These are phyloP conservation scores for Idaea biselata DNA, from an alignment of 2,888 invertebrate genomes.

Conservation along the genomic window DNA sequence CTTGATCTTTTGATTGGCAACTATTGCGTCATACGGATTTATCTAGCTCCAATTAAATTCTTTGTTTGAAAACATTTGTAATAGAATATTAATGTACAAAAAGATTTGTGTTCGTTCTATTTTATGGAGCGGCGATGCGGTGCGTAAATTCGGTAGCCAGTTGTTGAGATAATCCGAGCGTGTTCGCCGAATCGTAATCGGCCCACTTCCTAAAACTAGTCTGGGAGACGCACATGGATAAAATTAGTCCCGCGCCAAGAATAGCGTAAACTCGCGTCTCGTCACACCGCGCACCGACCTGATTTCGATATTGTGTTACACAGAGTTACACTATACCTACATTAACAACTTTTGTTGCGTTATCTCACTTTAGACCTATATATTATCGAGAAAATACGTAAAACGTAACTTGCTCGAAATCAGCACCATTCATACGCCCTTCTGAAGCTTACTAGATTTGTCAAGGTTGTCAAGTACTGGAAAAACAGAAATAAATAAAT, in stretches of 20 bases:
- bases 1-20: slow-evolving; percentile 67
- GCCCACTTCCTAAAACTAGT: slow-evolving; percentile 79
- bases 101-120: slow-evolving; percentile 15
- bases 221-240: slow-evolving; percentile 79
- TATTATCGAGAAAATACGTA: slow-evolving; percentile 28
- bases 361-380: slow-evolving; percentile 31
- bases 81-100: slow-evolving; percentile 23
- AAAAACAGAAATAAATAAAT: slow-evolving; percentile 41
- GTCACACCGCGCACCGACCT: slow-evolving; percentile 58
- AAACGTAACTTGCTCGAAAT: slow-evolving; percentile 33
- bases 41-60: slow-evolving; percentile 62
- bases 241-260: slow-evolving; percentile 76
- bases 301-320: slow-evolving; percentile 74
- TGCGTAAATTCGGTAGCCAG: slow-evolving; percentile 23
- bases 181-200: slow-evolving; percentile 60
- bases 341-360: slow-evolving; percentile 41
- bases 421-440: slow-evolving; percentile 21
- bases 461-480: slow-evolving; percentile 35
- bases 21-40: slow-evolving; percentile 62
- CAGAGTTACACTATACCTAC: slow-evolving; percentile 58
- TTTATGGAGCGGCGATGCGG: slow-evolving; percentile 14
- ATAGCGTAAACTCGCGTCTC: slow-evolving; percentile 75
- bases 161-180: slow-evolving; percentile 31
- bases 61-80: slow-evolving; percentile 22
- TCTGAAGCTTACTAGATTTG: slow-evolving; percentile 32